Percentiles rank a stretch among this genome's conserved stretches.
Evolutionary conservation across 2,797 vertebrate genomes (phyloP).

Genomic region (Cercopithecus diana): DNA sequence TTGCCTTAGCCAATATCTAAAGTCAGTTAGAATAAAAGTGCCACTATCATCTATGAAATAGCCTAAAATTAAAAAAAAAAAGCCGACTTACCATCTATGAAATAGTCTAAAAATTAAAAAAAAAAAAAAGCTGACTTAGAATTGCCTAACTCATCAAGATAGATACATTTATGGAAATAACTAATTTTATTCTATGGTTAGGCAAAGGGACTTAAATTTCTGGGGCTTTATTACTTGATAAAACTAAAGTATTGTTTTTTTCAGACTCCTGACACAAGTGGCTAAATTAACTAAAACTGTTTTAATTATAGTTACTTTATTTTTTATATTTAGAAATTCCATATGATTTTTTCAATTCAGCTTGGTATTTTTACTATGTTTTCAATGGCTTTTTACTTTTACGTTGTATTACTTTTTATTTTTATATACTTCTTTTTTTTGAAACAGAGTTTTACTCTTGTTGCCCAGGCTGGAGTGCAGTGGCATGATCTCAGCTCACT

Average conservation of each 20-base stretch:
- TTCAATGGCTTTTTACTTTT: neutral
- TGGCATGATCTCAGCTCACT: neutral
- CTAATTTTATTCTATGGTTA: neutral
- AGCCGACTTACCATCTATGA: neutral
- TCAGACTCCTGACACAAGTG: neutral
- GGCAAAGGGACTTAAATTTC: neutral
- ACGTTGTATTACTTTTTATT: neutral
- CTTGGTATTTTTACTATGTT: neutral
- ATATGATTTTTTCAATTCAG: neutral
- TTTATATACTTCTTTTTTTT: neutral
- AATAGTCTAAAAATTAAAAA: neutral
- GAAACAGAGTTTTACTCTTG: neutral
- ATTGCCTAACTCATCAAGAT: neutral
- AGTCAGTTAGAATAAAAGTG: neutral
- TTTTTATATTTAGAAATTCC: neutral
- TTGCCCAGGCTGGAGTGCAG: neutral
- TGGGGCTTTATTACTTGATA: neutral
- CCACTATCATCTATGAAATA: neutral
- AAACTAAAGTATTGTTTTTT: neutral
- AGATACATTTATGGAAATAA: neutral
- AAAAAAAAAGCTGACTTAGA: neutral
- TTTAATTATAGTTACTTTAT: neutral
- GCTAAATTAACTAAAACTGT: neutral
- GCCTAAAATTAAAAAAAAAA: neutral
- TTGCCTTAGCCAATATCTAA: neutral